Evolutionary conservation across 1,140 invertebrate species (phyloP).

Genomic region (Lycorma delicatula): DNA sequence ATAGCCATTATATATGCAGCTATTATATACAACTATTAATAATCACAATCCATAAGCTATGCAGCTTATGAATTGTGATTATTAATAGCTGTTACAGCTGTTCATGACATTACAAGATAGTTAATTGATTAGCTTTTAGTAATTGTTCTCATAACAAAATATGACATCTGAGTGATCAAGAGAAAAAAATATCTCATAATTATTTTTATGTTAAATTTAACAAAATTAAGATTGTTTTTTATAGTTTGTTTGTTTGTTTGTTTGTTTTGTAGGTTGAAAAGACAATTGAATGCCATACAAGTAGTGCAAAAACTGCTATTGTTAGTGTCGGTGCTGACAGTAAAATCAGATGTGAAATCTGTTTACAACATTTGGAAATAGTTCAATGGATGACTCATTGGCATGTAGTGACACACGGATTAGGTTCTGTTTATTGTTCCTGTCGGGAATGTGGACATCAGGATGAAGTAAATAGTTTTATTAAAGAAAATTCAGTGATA

Average conservation of each 20-base stretch:
- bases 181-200: background rate
- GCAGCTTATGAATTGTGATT: too few species aligned
- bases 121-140: too few species aligned
- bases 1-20: too few species aligned
- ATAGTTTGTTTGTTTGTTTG: background rate
- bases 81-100: too few species aligned
- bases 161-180: background rate
- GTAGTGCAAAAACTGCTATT: background rate
- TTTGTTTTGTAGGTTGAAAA: background rate
- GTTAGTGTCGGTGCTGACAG: constrained; percentile 18
- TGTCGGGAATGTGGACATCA: constrained; percentile 23
- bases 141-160: background rate
- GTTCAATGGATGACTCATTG: constrained; percentile 19
- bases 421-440: constrained; percentile 23
- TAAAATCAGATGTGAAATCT: constrained; percentile 21
- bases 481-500: constrained; percentile 6
- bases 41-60: too few species aligned
- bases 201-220: background rate
- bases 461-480: constrained; percentile 18
- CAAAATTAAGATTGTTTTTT: background rate
- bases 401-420: constrained; percentile 25
- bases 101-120: too few species aligned
- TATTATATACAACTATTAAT: too few species aligned
- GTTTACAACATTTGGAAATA: constrained; percentile 14
- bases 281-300: background rate